Percentiles rank a stretch among this genome's conserved stretches.
Conservation (phyloP, 2,888 invertebrate species). For the Chironomus riparius region DNA sequence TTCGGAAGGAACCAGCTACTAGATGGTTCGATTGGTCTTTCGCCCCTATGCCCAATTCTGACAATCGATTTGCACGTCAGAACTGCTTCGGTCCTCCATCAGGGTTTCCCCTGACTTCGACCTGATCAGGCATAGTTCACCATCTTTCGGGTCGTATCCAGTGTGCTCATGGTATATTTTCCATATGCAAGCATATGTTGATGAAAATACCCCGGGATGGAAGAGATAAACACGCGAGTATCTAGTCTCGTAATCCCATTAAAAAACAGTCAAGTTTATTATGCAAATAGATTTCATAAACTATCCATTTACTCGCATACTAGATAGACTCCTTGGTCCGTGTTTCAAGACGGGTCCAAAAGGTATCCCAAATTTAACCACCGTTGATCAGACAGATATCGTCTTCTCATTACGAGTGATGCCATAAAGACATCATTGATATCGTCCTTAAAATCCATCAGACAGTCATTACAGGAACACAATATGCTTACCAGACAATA, state of each 20-base stretch:
- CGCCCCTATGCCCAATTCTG: constrained; percentile 64
- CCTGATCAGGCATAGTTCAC: constrained; percentile 65
- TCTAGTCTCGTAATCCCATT: constrained; percentile 30
- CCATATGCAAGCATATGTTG: constrained; percentile 26
- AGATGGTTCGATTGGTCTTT: constrained; percentile 67
- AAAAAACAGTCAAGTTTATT: constrained; percentile 45
- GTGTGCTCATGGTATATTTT: constrained; percentile 45
- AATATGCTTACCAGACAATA: too few relatives aligned
- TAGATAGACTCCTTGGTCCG: constrained; percentile 66
- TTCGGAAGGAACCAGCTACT: constrained; percentile 69
- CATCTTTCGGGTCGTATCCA: constrained; percentile 65
- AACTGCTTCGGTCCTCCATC: constrained; percentile 60
- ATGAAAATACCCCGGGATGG: constrained; percentile 31
- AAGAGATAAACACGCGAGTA: constrained; percentile 29
- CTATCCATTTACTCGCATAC: constrained; percentile 58
- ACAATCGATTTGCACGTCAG: constrained; percentile 74
- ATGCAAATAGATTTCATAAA: constrained; percentile 50
- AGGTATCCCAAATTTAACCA: constrained; percentile 43
- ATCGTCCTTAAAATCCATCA: too few relatives aligned
- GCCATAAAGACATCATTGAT: too few relatives aligned
- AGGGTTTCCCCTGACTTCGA: constrained; percentile 34
- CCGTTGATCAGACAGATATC: constrained; percentile 31
- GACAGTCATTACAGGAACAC: too few relatives aligned
- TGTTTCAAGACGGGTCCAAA: constrained; percentile 69
- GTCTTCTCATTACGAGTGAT: too few relatives aligned